Evolutionary conservation across 2,113 vertebrate species (phyloP).

Genomic region (Carollia perspicillata): DNA sequence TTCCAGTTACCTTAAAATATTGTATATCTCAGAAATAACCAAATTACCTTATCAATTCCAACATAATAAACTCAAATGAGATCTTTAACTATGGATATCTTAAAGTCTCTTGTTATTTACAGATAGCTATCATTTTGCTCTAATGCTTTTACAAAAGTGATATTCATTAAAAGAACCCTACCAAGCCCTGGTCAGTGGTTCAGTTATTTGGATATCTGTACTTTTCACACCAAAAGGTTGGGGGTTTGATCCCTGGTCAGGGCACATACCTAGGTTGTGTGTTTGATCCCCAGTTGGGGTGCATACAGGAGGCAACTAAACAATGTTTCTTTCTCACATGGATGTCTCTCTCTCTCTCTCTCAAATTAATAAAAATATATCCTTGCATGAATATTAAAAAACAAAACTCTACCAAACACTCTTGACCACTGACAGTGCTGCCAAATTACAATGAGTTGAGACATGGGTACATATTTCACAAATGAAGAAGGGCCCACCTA

Average conservation of each 20-base stretch:
- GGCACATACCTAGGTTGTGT: too few relatives aligned
- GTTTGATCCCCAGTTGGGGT: too few relatives aligned
- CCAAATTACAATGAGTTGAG: background rate
- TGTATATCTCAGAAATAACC: background rate
- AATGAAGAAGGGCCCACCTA: background rate
- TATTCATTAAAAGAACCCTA: background rate
- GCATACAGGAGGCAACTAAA: too few relatives aligned
- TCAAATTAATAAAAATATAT: too few relatives aligned
- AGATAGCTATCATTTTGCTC: background rate
- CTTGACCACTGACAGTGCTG: background rate
- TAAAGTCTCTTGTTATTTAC: background rate
- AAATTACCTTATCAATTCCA: background rate
- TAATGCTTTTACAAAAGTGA: background rate
- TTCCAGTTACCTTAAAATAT: background rate
- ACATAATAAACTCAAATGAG: background rate
- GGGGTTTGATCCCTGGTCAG: too few relatives aligned
- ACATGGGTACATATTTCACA: background rate
- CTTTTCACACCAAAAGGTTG: too few relatives aligned
- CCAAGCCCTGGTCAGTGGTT: too few relatives aligned
- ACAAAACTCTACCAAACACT: too few relatives aligned
- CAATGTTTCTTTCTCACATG: too few relatives aligned
- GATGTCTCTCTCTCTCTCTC: too few relatives aligned
- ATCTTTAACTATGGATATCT: background rate
- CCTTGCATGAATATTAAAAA: too few relatives aligned
- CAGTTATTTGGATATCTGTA: too few relatives aligned